A percentile compares a stretch with the other conserved stretches of the same genome.
These are phyloP conservation scores for Caracal caracal DNA, from an alignment of 2,113 vertebrate genomes.

Conservation along the genomic window DNA sequence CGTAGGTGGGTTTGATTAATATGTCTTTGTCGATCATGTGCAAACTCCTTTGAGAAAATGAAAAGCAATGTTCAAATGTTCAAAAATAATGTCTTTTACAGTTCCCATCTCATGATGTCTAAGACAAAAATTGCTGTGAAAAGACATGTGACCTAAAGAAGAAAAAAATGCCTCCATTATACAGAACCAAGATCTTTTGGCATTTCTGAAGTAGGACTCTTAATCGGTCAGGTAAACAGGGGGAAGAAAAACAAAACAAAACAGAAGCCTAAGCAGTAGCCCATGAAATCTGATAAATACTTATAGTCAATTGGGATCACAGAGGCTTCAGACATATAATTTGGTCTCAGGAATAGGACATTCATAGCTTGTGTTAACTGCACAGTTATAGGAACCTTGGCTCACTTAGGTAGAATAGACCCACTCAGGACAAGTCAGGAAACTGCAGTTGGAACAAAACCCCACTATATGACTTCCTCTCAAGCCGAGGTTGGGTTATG, in stretches of 20 bases:
- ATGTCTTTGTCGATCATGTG: constrained; percentile 70
- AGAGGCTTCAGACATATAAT: background rate
- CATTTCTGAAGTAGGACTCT: background rate
- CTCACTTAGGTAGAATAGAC: background rate
- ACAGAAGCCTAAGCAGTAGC: background rate
- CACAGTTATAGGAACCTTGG: background rate
- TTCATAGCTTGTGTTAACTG: background rate
- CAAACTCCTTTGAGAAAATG: constrained; percentile 75
- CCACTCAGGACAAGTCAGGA: background rate
- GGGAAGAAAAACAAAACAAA: background rate
- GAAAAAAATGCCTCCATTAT: background rate
- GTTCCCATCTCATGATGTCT: constrained; percentile 19
- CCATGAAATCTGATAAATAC: constrained; percentile 38
- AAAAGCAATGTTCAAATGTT: constrained; percentile 70
- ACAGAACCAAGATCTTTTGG: background rate
- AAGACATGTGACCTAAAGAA: constrained; percentile 3
- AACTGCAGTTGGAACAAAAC: background rate
- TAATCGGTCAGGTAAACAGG: background rate
- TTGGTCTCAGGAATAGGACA: background rate
- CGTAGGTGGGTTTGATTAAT: constrained; percentile 78
- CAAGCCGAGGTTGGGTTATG: background rate
- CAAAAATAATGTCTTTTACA: constrained; percentile 72
- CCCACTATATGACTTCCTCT: background rate
- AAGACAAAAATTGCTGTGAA: constrained; percentile 56
- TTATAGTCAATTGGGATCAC: background rate